phyloP scores from a whole-genome alignment of 2,113 vertebrate genomes.

The Mesitornis unicolor region DNA sequence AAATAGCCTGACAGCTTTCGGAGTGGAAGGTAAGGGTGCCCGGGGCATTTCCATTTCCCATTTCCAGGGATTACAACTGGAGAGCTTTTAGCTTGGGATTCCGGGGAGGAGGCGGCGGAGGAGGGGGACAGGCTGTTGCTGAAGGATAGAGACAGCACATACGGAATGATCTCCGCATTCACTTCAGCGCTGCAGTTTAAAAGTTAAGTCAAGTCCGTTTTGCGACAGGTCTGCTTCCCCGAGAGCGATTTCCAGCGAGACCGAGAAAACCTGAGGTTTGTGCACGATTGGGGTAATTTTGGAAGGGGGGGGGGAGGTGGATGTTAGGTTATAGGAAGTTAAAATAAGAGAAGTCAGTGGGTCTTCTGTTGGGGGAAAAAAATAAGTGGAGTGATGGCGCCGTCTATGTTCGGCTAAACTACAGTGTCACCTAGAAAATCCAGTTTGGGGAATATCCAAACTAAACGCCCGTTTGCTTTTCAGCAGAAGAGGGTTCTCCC shows the following conservation, averaged over 20 bases:
- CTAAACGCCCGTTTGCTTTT: conserved; percentile 64
- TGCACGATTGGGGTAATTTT: conserved; percentile 54
- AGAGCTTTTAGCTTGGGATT: conserved; percentile 28
- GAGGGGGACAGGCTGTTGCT: conserved; percentile 61
- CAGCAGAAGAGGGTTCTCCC: conserved; percentile 17
- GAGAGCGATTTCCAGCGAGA: conserved; percentile 24
- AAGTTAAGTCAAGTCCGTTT: conserved; percentile 76
- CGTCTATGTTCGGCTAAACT: conserved; percentile 80
- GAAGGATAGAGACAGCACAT: neutral
- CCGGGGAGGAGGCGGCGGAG: conserved; percentile 50
- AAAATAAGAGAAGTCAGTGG: conserved; percentile 71
- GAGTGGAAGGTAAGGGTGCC: conserved; percentile 92
- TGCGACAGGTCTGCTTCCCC: conserved; percentile 18
- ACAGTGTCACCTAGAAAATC: conserved; percentile 75
- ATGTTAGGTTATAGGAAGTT: conserved; percentile 78
- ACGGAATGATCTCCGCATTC: conserved; percentile 43
- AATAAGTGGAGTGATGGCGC: conserved; percentile 83
- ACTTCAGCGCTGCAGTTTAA: conserved; percentile 67
- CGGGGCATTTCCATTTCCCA: conserved; percentile 39
- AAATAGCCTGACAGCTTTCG: conserved; percentile 94
- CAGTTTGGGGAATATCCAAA: conserved; percentile 74
- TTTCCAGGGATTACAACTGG: conserved; percentile 21
- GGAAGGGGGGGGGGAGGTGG: neutral
- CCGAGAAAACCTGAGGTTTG: conserved; percentile 46
- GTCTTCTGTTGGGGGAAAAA: conserved; percentile 62